Conservation (phyloP, 2,113 vertebrate species). For the Ceyx melanurus region DNA sequence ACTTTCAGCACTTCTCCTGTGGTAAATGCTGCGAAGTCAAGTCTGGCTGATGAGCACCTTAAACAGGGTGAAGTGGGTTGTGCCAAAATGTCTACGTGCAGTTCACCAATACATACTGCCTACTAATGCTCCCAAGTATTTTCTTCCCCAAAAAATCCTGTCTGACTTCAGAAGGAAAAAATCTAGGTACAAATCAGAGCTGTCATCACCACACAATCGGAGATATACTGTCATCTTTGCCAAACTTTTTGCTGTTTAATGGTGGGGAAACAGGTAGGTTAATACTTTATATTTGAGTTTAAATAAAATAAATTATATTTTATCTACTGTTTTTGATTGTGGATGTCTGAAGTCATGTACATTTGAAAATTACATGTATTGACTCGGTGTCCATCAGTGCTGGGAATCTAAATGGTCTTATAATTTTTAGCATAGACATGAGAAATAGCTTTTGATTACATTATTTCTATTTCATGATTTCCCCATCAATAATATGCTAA, state of each 20-base stretch:
- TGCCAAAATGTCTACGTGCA: neutral
- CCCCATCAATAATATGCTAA: neutral
- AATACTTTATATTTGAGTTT: neutral
- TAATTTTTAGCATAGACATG: fast-evolving
- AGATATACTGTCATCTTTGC: neutral
- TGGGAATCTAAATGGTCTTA: neutral
- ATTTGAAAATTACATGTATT: neutral
- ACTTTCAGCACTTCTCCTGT: neutral
- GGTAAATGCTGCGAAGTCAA: neutral
- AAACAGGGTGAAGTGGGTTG: neutral
- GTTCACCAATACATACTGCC: neutral
- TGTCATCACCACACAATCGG: neutral
- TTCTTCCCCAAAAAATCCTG: neutral
- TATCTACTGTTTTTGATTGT: neutral
- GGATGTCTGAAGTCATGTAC: neutral
- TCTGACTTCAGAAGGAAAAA: neutral
- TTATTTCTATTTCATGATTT: neutral
- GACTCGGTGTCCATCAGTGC: neutral
- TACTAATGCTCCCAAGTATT: neutral
- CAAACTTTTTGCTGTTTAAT: neutral
- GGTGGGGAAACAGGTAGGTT: neutral
- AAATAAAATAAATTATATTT: neutral
- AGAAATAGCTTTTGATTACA: neutral
- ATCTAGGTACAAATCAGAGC: neutral
- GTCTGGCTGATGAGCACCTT: neutral